Base-by-base conservation (phyloP, 1,140 invertebrate species). In the Helicoverpa zea region DNA sequence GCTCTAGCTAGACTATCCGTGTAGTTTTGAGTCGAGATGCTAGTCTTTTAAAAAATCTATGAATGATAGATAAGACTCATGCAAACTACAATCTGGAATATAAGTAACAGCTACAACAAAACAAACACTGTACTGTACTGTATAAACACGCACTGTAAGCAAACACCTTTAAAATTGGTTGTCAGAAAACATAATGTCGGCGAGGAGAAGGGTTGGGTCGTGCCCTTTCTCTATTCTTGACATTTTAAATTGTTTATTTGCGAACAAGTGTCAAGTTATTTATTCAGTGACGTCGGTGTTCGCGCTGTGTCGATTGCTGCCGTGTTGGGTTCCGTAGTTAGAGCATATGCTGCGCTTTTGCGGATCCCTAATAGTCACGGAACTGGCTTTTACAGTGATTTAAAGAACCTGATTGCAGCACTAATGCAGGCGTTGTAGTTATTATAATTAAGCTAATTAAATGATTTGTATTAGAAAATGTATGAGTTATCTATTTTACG, bases 181-280 rank as follows among this genome's bases (percentile, higher is more conserved):
- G 92, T 93, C 90, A 93, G 92, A 89, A 90, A 93, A 90, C 91
- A 91, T 91, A 93, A 94, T 94, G 92, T 90, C 89, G 89, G 88
- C 66, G 68, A 87, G 87, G 89, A 87, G 89, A 93, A 93, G 93
- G 93, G 92, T 92, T 91, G 86, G 87, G 68, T 80, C 63, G 84
- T 87, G 87, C 93, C 93, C 92, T 93, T 94, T 91, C 87, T 88
- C 92, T 91, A 90, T 94, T 91, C 92, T 94, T 94, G 92, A 94
- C 93, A 93, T 94, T 94, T 94, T 94, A 94, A 94, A 94, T 94
- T 94, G 92, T 94, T 94, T 94, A 94, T 94, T 94, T 94, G 89
- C 90, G 88, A 93, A 94, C 92, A 94, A 93, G 92, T 92, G 92
- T 94, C 92, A 90, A 91, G 91, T 93, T 93, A 93, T 94, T 94